A percentile compares a stretch with the other conserved stretches of the same genome.
Evolutionary conservation across 2,113 vertebrate species (phyloP).

Genomic region (Zapornia atra): DNA sequence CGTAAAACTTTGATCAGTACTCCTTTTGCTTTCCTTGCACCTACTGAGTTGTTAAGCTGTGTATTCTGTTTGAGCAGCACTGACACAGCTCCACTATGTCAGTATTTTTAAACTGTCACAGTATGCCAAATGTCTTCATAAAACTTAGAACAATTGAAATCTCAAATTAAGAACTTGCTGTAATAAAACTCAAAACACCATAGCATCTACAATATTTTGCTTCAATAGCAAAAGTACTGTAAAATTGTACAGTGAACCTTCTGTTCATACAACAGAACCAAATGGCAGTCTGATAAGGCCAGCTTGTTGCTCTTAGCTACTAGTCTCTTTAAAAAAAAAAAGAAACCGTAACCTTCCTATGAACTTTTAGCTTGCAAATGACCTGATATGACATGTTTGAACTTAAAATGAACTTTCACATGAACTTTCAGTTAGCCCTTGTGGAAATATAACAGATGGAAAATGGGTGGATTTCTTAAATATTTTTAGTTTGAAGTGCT

Average conservation of each 20-base stretch:
- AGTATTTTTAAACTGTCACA: not conserved
- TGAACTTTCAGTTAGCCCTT: slow-evolving; percentile 77
- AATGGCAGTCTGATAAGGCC: slow-evolving; percentile 31
- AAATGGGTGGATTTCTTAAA: slow-evolving; percentile 77
- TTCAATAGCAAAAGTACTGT: not conserved
- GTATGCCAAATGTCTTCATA: not conserved
- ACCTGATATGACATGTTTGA: slow-evolving; percentile 77
- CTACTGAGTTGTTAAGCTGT: not conserved
- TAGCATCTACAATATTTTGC: not conserved
- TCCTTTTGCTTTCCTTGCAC: not conserved
- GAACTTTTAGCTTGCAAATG: slow-evolving; percentile 82
- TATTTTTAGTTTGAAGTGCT: slow-evolving; percentile 73
- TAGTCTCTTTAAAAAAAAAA: not conserved
- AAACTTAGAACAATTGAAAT: not conserved
- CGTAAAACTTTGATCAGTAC: not conserved
- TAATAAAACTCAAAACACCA: not conserved
- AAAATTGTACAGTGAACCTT: not conserved
- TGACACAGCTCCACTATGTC: not conserved
- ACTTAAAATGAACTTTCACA: slow-evolving; percentile 81
- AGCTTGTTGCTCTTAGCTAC: slow-evolving; percentile 14
- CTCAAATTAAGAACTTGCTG: not conserved
- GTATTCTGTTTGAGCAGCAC: not conserved
- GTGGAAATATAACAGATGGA: slow-evolving; percentile 81
- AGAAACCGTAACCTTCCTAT: slow-evolving; percentile 69
- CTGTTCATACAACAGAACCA: not conserved